A percentile compares a stretch with the other conserved stretches of the same genome.
Evolutionary conservation across 2,888 invertebrate species (phyloP).

Genomic region (Aricia artaxerxes): DNA sequence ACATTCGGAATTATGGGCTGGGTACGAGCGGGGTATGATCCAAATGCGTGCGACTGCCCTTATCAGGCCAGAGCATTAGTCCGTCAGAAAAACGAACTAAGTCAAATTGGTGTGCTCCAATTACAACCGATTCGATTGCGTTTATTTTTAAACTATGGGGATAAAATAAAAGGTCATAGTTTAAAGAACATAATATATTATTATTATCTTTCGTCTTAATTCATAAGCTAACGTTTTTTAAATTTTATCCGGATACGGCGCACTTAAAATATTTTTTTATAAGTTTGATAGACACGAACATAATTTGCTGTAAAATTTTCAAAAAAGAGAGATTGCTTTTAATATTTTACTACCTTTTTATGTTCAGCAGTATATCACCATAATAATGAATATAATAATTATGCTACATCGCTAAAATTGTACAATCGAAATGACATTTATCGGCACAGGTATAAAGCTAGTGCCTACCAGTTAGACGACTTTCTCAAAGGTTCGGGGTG

Average conservation of each 20-base stretch:
- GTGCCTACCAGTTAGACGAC: conserved; percentile 1
- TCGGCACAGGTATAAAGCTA: not conserved
- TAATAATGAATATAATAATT: no score
- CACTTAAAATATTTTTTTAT: no score
- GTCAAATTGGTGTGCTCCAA: conserved; percentile 44
- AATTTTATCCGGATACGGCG: no score
- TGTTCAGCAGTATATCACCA: no score
- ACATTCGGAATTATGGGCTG: conserved; percentile 57
- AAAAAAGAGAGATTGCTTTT: no score
- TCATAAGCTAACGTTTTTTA: no score
- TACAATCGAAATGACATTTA: not conserved
- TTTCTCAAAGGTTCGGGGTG: conserved; percentile 15
- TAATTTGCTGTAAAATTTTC: no score
- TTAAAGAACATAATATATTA: no score
- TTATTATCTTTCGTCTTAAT: no score
- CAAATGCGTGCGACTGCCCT: conserved; percentile 59
- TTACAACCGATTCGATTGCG: conserved; percentile 40
- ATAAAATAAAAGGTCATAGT: no score
- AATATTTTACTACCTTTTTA: no score
- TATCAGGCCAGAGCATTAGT: conserved; percentile 66
- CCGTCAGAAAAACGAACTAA: conserved; percentile 52
- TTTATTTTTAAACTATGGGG: not conserved
- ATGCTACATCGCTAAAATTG: not conserved
- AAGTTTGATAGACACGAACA: no score
- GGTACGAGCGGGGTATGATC: conserved; percentile 63